Percentiles rank a stretch among this genome's conserved stretches.
Conservation (phyloP, 2,113 vertebrate species). For the Chaetodon auriga region DNA sequence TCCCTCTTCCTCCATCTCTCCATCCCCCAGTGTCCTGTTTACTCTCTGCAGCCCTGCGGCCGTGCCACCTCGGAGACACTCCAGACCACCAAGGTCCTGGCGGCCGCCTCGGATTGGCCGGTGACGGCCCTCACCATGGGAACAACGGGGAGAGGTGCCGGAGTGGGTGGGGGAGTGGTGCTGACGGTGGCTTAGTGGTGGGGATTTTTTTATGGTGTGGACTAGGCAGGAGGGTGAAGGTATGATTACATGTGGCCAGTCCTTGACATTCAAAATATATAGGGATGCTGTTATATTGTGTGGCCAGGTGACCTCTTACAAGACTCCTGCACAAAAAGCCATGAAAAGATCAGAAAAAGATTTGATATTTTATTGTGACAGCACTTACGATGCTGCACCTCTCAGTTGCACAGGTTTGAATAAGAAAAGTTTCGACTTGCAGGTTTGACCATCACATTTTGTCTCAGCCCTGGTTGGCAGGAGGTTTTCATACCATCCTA, state of each 20-base stretch:
- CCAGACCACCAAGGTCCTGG: constrained; percentile 82
- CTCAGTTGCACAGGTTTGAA: constrained; percentile 24
- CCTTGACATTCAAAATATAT: constrained; percentile 68
- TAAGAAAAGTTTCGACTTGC: constrained; percentile 53
- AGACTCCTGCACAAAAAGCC: constrained; percentile 8
- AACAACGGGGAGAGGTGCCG: constrained; percentile 66
- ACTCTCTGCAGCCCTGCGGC: constrained; percentile 78
- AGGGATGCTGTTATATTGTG: constrained; percentile 48
- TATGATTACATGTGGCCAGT: constrained; percentile 69
- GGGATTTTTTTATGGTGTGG: constrained; percentile 57
- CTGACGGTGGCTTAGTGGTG: constrained; percentile 67
- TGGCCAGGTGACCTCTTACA: constrained; percentile 54
- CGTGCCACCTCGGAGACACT: constrained; percentile 81
- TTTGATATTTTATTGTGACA: constrained; percentile 15
- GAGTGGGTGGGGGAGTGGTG: constrained; percentile 69
- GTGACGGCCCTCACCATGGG: constrained; percentile 65
- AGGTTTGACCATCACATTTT: constrained; percentile 64
- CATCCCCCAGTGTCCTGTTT: constrained; percentile 81
- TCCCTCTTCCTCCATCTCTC: constrained; percentile 73
- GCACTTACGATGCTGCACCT: constrained; percentile 31
- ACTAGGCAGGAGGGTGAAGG: constrained; percentile 52
- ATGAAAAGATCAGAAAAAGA: constrained; percentile 35
- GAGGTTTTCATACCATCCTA: constrained; percentile 75
- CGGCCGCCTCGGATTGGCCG: constrained; percentile 59
- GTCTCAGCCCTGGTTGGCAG: constrained; percentile 63